Evolutionary conservation across 30 jellyfish, hydroid and myxozoan species (phyloP), one percentile per base, ranked within the genome.

Genomic region (Aurelia sp.): DNA sequence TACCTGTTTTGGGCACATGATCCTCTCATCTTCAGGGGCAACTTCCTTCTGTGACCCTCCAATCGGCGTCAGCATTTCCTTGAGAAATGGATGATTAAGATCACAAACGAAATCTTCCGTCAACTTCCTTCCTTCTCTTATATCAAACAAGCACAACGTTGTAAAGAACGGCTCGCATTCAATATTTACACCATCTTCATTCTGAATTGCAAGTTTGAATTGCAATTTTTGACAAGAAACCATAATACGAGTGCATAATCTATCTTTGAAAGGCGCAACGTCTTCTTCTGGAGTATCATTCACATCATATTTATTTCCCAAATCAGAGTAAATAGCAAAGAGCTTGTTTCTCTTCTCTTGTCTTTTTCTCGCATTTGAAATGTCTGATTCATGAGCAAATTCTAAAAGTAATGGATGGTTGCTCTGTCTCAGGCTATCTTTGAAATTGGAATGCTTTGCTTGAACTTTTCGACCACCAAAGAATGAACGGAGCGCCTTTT

Each of bases 131-230:
- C 95, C 95, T 16, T 74, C 88, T 61, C 89, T 81, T 44, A 84
- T 82, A 81, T 96, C 99, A 74, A 82, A 96, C 78, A 96, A 71
- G 62, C 97, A 82, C 80, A 91, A 80, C 0, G 97, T 88, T 5
- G 97, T 75, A 76, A 91, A 89, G 80, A 96, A 96, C 2, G 99
- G 98, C 57, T 96, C 99, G 65, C 99, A 96, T 47, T 87, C 86
- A 22, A 82, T 66, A 74, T 76, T 68, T 11, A 87, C 78, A 16
- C 96, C 90, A 38, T 84, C 94, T 31, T 91, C 97, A 35, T 65
- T 62, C 33, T 65, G 87, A 47, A 76, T 60, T 27, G 91, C 76
- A 69, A 96, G 72, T 71, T 82, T 80, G 69, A 96, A 96, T 65
- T 81, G 90, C 64, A 96, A 60, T 21, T 72, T 83, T 61, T 90